These are phyloP conservation scores for Hirtodrosophila trivittata DNA, from an alignment of 2,888 invertebrate genomes.

Conservation along the genomic window DNA sequence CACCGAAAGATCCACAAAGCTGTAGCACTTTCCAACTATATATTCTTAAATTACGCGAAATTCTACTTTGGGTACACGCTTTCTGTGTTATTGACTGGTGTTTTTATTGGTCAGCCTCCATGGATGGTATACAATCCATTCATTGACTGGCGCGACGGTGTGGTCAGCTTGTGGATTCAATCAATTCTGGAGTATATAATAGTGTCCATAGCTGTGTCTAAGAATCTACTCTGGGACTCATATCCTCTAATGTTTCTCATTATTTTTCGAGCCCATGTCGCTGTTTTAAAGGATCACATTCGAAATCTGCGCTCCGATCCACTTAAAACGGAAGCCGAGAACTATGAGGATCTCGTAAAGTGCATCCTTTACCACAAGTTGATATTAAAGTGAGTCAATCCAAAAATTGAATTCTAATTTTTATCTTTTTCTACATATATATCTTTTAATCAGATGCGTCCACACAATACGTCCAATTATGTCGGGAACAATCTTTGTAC, in stretches of 20 bases:
- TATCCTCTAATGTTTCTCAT: not conserved
- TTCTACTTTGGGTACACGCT: constrained; percentile 37
- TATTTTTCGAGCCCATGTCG: constrained; percentile 39
- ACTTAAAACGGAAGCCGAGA: constrained; percentile 24
- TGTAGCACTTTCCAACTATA: constrained; percentile 38
- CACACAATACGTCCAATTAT: not conserved
- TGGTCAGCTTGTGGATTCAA: constrained; percentile 30
- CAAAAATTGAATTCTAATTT: not conserved
- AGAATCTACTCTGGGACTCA: constrained; percentile 34
- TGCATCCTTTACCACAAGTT: constrained; percentile 49
- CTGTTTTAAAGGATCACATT: constrained; percentile 52
- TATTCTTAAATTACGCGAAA: constrained; percentile 35
- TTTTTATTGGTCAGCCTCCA: constrained; percentile 27
- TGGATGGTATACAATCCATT: constrained; percentile 52
- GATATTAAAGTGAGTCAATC: constrained; percentile 42
- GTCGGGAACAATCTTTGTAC: not conserved
- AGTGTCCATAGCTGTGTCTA: constrained; percentile 1
- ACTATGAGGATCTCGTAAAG: constrained; percentile 51
- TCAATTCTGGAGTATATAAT: constrained; percentile 34
- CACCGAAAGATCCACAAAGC: constrained; percentile 34
- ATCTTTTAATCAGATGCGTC: not conserved
- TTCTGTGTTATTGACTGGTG: constrained; percentile 26
- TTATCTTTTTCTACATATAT: no score
- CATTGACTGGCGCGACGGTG: constrained; percentile 40
- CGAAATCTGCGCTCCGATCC: constrained; percentile 40